phyloP scores from a whole-genome alignment of 2,888 invertebrate species.

The Galerucella nymphaeae region DNA sequence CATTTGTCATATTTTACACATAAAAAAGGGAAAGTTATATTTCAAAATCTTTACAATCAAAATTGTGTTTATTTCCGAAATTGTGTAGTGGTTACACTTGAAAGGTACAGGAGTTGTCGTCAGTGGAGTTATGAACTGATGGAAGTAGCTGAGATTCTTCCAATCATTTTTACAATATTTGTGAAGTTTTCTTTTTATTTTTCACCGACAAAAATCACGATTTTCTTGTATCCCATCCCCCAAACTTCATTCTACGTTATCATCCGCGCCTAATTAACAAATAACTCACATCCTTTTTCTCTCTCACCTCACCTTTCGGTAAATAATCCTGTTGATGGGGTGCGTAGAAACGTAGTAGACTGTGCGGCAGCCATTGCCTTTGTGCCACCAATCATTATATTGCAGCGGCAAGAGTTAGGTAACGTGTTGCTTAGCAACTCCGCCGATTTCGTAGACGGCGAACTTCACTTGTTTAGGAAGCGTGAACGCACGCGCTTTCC shows the following conservation, averaged over 20 bases:
- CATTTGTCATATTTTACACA: too few species aligned
- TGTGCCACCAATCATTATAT: constrained; percentile 65
- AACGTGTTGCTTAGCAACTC: constrained; percentile 65
- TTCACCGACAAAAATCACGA: too few species aligned
- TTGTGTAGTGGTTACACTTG: too few species aligned
- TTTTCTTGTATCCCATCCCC: neutral
- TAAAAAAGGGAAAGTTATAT: too few species aligned
- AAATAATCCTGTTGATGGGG: constrained; percentile 62
- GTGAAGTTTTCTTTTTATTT: too few species aligned
- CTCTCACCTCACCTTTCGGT: constrained; percentile 43
- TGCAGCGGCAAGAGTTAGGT: constrained; percentile 63
- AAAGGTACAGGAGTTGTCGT: too few species aligned
- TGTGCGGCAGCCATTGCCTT: constrained; percentile 64
- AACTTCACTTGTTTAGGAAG: constrained; percentile 33
- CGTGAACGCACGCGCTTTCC: constrained; percentile 58
- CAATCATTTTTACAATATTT: too few species aligned
- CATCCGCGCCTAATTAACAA: constrained; percentile 28
- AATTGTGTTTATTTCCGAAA: too few species aligned
- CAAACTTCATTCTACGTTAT: constrained; percentile 16
- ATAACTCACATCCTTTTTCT: constrained; percentile 27
- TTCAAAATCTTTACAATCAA: too few species aligned
- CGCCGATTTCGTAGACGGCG: constrained; percentile 40
- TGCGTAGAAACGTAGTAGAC: constrained; percentile 55
- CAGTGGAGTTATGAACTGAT: too few species aligned
- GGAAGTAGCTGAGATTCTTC: too few species aligned